Evolutionary conservation across 2,797 vertebrate species (phyloP), one percentile per base, ranked within the genome.

Genomic region (Falco concolor): DNA sequence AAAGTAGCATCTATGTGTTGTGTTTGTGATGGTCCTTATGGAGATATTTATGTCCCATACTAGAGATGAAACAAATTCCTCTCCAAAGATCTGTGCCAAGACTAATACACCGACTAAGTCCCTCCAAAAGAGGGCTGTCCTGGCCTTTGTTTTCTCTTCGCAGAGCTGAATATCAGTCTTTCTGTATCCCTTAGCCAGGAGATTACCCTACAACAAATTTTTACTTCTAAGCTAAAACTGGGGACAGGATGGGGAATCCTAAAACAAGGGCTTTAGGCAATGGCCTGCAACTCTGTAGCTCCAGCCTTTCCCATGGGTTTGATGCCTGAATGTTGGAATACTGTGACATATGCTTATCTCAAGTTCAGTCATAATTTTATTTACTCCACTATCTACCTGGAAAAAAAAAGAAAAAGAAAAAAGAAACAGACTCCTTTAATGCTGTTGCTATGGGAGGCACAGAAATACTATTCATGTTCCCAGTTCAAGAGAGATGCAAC

Each of bases 81-180:
- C 44, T 73, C 63, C 23, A 38, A 81, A 92, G 11, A 25, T n/a
- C n/a, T 53, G 61, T 74, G 47, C 54, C 87, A 63, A 94, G 69
- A 73, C 22, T 75, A 92, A 84, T 18, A 94, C 69, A 73, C 34
- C 4, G 0, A 61, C 74, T 30, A 54, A 70, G 49, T 86, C 40
- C 70, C 63, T 93, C 91, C 93, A 73, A 96, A 96, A 95, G 91
- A 90, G 93, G 91, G 91, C 89, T 95, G 89, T 94, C 44, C 89
- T 82, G 74, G 65, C 34, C 63, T 93, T 96, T 82, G 50, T 78
- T 95, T 95, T 75, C 38, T 80, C 53, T 89, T 60, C 53, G 24
- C 23, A 56, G 32, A 61, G 45, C 1, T 87, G 56, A 84, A 72
- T 64, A 68, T 80, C 52, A 61, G 44, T 57, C 32, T 42, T 45